A percentile compares a stretch with the other conserved stretches of the same genome.
Evolutionary conservation across 2,888 invertebrate genomes (phyloP).

Genomic region (Acanthococcus lagerstroemiae): DNA sequence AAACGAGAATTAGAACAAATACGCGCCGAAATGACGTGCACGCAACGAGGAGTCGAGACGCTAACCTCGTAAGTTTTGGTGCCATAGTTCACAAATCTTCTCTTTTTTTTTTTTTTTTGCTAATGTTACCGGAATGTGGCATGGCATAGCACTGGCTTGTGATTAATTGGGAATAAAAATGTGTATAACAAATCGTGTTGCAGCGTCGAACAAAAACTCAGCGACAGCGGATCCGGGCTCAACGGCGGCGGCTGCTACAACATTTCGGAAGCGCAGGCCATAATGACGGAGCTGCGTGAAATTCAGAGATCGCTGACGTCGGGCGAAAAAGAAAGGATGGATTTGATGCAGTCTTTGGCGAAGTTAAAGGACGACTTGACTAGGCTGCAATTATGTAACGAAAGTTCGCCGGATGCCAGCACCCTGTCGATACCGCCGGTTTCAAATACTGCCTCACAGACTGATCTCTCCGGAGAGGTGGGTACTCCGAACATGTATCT

Average conservation of each 20-base stretch:
- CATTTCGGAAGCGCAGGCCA: constrained; percentile 89
- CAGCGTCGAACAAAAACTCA: constrained; percentile 83
- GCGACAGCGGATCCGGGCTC: constrained; percentile 47
- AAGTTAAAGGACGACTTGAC: constrained; percentile 88
- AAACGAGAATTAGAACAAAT: constrained; percentile 85
- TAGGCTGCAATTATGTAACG: constrained; percentile 64
- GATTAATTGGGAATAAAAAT: not conserved
- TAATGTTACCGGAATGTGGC: too few relatives aligned
- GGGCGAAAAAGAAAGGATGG: constrained; percentile 87
- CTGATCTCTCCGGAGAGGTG: constrained; percentile 81
- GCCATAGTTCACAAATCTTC: not conserved
- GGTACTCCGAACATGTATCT: constrained; percentile 1
- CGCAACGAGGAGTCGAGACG: constrained; percentile 85
- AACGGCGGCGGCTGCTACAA: constrained; percentile 57
- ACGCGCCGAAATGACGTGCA: constrained; percentile 79
- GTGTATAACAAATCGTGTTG: too few relatives aligned
- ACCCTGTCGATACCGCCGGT: constrained; percentile 74
- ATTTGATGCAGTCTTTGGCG: constrained; percentile 86
- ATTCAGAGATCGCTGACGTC: constrained; percentile 83
- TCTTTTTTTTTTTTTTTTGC: too few relatives aligned
- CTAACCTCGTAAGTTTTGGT: constrained; percentile 59
- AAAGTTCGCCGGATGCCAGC: constrained; percentile 56
- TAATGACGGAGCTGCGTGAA: constrained; percentile 82
- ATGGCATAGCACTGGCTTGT: not conserved
- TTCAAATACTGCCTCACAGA: constrained; percentile 88